Evolutionary conservation across 1,140 invertebrate species (phyloP).

Genomic region (Dendrolimus punctatus): DNA sequence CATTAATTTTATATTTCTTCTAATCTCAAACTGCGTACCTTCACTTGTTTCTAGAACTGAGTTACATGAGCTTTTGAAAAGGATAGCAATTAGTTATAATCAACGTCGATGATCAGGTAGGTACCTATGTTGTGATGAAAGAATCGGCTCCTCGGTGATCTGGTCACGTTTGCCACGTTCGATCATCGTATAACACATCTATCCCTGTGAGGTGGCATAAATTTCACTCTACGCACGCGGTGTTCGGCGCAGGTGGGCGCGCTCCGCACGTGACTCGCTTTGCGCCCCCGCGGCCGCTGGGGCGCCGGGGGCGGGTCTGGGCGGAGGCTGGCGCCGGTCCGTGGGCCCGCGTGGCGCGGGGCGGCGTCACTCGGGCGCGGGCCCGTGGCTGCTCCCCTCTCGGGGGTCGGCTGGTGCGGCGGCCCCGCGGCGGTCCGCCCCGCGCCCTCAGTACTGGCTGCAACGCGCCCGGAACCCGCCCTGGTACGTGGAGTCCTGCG

Average conservation of each 20-base stretch:
- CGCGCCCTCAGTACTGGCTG: slow-evolving; percentile 74
- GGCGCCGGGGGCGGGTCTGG: slow-evolving; percentile 6
- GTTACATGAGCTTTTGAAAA: slow-evolving; percentile 5
- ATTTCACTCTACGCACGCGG: slow-evolving; percentile 6
- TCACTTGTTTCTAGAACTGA: slow-evolving; percentile 12
- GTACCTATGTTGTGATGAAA: too few species aligned
- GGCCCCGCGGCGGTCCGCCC: slow-evolving; percentile 45
- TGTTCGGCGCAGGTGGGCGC: slow-evolving; percentile 4
- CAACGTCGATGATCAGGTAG: slow-evolving; percentile 3
- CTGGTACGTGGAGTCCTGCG: slow-evolving; percentile 96
- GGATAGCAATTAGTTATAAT: slow-evolving; percentile 12
- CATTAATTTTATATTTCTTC: not conserved
- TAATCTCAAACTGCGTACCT: not conserved
- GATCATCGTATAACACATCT: slow-evolving; percentile 17
- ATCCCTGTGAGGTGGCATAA: slow-evolving; percentile 21
- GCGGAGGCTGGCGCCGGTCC: not conserved
- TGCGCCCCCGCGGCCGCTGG: slow-evolving; percentile 11
- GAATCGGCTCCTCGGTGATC: too few species aligned
- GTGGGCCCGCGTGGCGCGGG: slow-evolving; percentile 8
- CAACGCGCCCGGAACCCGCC: slow-evolving; percentile 77
- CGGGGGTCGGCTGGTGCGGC: slow-evolving; percentile 19
- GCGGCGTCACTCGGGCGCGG: slow-evolving; percentile 14
- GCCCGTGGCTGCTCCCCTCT: slow-evolving; percentile 23
- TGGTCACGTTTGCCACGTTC: not conserved
- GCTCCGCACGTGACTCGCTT: slow-evolving; percentile 22